phyloP scores from a whole-genome alignment of 1,140 invertebrate genomes.

The Diuraphis noxia region DNA sequence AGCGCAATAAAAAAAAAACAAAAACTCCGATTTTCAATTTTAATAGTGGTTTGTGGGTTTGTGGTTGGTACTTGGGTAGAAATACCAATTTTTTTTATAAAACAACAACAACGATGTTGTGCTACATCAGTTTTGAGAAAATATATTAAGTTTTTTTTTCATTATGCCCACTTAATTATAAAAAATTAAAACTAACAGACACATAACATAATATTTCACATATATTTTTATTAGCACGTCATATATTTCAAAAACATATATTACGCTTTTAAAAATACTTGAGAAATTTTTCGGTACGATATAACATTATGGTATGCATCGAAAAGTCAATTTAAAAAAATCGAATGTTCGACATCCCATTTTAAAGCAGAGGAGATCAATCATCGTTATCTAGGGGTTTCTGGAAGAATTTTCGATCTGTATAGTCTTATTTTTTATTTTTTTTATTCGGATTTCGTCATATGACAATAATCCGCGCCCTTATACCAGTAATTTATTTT shows the following conservation, averaged over 20 bases:
- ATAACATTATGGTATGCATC: neutral
- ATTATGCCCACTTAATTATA: no score
- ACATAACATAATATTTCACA: no score
- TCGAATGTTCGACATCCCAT: neutral
- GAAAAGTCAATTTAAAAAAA: neutral
- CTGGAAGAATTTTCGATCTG: neutral
- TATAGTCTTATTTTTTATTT: neutral
- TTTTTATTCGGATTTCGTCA: neutral
- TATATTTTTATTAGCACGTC: no score
- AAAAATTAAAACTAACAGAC: no score
- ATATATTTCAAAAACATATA: no score
- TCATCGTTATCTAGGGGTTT: neutral
- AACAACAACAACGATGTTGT: neutral
- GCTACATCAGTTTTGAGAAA: neutral
- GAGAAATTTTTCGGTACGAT: no score
- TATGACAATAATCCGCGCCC: neutral
- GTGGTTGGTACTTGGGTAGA: neutral
- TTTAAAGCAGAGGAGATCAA: neutral
- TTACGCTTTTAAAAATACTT: no score
- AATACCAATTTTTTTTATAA: neutral
- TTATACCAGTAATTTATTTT: no score
- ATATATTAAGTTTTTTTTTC: neutral
- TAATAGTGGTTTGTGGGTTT: fast-evolving
- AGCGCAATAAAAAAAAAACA: neutral
- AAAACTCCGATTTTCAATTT: neutral